Percentiles rank a stretch among this genome's conserved stretches.
Conservation (phyloP, 2,113 vertebrate species). For the Perca fluviatilis region DNA sequence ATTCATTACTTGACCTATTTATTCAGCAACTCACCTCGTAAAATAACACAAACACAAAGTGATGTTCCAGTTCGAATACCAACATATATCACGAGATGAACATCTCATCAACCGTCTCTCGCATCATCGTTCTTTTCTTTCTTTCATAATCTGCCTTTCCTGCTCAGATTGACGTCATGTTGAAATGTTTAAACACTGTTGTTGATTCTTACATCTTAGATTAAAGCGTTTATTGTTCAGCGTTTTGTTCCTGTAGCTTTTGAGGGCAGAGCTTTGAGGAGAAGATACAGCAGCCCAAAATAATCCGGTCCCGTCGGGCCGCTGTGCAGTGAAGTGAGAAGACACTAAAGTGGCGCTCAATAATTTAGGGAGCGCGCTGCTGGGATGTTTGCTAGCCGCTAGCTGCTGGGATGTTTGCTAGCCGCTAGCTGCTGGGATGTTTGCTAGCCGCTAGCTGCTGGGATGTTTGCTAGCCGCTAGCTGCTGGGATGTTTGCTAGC, state of each 20-base stretch:
- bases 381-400: slow-evolving; percentile 48
- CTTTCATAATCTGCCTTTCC: background rate
- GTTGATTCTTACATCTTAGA: background rate
- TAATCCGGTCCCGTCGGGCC: slow-evolving; percentile 40
- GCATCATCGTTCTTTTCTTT: background rate
- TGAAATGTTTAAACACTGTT: background rate
- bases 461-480: slow-evolving; percentile 48
- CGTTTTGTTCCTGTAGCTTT: slow-evolving; percentile 24
- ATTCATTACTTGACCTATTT: slow-evolving; percentile 54
- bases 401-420: slow-evolving; percentile 49
- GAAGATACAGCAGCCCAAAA: slow-evolving; percentile 38
- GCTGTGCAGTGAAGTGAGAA: slow-evolving; percentile 59
- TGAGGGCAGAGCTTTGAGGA: slow-evolving; percentile 21
- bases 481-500: slow-evolving; percentile 52
- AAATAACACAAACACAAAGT: background rate
- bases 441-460: slow-evolving; percentile 37
- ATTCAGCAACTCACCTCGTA: slow-evolving; percentile 30
- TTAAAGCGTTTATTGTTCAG: background rate
- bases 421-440: slow-evolving; percentile 33
- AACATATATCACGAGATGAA: fast-evolving
- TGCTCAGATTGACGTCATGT: background rate
- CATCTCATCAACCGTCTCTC: background rate
- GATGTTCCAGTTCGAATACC: background rate
- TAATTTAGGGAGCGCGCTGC: slow-evolving; percentile 61
- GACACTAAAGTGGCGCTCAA: slow-evolving; percentile 64